A percentile compares a stretch with the other conserved stretches of the same genome.
Conservation (phyloP, 1,140 invertebrate genomes). For the Drosophila orosa region DNA sequence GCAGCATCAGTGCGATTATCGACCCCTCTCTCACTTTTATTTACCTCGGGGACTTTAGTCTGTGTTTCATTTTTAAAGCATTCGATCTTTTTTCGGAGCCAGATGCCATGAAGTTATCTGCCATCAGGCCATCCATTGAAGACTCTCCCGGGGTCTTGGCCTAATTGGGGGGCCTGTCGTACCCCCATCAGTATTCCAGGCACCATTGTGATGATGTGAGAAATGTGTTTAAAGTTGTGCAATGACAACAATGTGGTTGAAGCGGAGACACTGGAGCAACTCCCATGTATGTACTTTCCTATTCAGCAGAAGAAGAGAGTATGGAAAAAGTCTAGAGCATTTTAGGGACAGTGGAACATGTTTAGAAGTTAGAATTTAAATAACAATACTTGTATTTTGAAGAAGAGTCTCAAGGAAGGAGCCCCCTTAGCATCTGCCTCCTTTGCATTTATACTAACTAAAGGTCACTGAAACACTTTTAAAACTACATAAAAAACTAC, state of each 20-base stretch:
- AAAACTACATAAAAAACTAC: background rate
- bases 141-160: constrained; percentile 29
- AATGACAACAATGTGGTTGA: constrained; percentile 62
- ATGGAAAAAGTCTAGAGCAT: background rate
- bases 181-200: constrained; percentile 31
- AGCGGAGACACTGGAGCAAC: constrained; percentile 42
- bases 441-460: no score
- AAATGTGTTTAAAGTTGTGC: constrained; percentile 65
- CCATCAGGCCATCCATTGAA: constrained; percentile 15
- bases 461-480: background rate
- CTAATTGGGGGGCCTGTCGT: constrained; percentile 53
- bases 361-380: background rate
- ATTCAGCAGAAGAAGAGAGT: background rate
- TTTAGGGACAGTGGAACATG: background rate
- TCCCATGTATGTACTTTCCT: constrained; percentile 37
- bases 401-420: background rate
- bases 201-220: constrained; percentile 32
- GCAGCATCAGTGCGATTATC: constrained; percentile 65
- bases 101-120: constrained; percentile 35
- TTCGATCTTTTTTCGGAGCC: constrained; percentile 27
- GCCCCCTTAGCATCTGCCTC: no score
- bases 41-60: constrained; percentile 22
- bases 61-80: constrained; percentile 6
- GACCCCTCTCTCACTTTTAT: constrained; percentile 12
- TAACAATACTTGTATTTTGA: background rate